Evolutionary conservation across 23 tunicate species (phyloP).

Genomic region (Botrylloides violaceus): DNA sequence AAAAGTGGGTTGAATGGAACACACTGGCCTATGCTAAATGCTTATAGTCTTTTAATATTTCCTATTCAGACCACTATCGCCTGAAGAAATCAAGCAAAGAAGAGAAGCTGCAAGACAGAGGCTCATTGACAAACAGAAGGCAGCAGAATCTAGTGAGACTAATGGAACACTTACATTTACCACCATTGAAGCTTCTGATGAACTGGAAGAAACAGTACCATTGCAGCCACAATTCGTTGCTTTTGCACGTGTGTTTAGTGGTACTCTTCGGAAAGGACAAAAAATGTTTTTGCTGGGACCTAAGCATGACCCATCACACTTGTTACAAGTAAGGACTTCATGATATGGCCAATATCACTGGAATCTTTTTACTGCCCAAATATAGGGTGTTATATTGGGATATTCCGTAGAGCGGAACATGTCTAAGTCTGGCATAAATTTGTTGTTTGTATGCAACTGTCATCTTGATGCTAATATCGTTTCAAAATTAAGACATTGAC

Average conservation of each 20-base stretch:
- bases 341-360: not conserved
- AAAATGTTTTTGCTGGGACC: conserved; percentile 74
- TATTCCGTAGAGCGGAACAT: not conserved
- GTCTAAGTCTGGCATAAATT: no score
- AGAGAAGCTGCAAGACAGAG: conserved; percentile 59
- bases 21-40: not conserved
- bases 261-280: conserved; percentile 70
- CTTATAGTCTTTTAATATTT: not conserved
- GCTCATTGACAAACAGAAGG: not conserved
- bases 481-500: no score
- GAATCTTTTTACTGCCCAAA: not conserved
- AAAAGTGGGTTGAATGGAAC: not conserved
- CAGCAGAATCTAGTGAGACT: not conserved
- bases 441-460: no score
- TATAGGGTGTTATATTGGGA: not conserved
- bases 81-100: conserved; percentile 38
- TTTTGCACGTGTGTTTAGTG: conserved; percentile 93
- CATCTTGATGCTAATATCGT: no score
- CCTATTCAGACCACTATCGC: conserved; percentile 47
- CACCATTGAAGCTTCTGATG: conserved; percentile 2
- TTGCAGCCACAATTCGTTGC: conserved; percentile 54
- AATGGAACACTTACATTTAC: not conserved
- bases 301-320: conserved; percentile 59
- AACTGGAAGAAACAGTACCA: not conserved
- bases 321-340: not conserved